phyloP scores from a whole-genome alignment of 2,888 invertebrate species.

The Apodemia duryi region DNA sequence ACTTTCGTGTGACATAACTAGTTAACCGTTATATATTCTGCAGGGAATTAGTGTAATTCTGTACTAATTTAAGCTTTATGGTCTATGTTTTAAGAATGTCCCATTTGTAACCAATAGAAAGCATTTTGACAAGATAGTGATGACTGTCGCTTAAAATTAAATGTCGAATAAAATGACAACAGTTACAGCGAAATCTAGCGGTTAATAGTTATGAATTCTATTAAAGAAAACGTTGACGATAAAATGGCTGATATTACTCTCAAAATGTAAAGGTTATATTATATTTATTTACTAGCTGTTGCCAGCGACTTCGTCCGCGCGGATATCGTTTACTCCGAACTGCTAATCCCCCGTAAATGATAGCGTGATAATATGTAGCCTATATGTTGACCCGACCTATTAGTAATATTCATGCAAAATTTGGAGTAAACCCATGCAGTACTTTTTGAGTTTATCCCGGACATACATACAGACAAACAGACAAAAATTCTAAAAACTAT shows the following conservation, averaged over 20 bases:
- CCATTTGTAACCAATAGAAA: slow-evolving; percentile 19
- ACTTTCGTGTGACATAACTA: slow-evolving; percentile 58
- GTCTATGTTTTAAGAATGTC: slow-evolving; percentile 18
- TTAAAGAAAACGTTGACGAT: slow-evolving; percentile 20
- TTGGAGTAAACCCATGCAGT: no score
- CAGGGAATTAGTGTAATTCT: slow-evolving; percentile 18
- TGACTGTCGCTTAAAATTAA: slow-evolving; percentile 45
- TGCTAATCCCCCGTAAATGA: no score
- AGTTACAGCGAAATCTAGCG: slow-evolving; percentile 56
- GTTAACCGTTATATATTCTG: slow-evolving; percentile 41
- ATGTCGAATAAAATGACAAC: slow-evolving; percentile 62
- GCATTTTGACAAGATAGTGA: slow-evolving; percentile 26
- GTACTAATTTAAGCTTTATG: slow-evolving; percentile 25
- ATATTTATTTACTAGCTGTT: no score
- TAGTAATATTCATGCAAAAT: no score
- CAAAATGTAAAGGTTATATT: neutral
- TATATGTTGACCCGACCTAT: no score
- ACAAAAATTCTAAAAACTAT: no score
- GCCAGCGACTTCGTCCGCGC: no score
- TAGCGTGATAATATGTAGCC: no score
- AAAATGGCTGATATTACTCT: neutral
- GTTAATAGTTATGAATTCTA: slow-evolving; percentile 28
- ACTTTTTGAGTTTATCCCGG: no score
- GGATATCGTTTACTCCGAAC: no score
- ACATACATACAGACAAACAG: no score